Evolutionary conservation across 2,797 vertebrate genomes (phyloP).

Genomic region (Notoglanidium macrostoma): DNA sequence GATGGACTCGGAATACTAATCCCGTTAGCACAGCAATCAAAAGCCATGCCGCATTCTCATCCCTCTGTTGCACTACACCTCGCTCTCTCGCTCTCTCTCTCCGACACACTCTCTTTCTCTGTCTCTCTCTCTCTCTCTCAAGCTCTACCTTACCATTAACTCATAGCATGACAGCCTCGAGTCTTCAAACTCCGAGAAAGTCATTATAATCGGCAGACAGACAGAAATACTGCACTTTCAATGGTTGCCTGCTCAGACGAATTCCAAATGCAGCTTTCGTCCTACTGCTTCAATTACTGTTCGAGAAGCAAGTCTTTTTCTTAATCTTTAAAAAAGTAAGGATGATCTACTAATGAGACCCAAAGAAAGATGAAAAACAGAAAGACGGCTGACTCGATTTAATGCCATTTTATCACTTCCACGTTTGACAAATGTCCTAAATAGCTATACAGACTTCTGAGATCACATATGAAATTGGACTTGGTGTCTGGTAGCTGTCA

Average conservation of each 20-base stretch:
- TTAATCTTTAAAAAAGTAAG: neutral
- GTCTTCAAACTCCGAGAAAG: neutral
- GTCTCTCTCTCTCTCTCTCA: constrained; percentile 15
- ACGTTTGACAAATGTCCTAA: constrained; percentile 3
- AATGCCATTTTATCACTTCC: constrained; percentile 18
- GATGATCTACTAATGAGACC: neutral
- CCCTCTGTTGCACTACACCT: constrained; percentile 23
- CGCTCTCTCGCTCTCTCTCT: constrained; percentile 19
- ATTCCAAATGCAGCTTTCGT: constrained; percentile 19
- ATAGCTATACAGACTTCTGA: constrained; percentile 6
- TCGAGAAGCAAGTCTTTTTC: neutral
- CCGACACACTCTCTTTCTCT: neutral
- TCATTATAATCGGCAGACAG: constrained; percentile 8
- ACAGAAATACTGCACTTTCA: constrained; percentile 3
- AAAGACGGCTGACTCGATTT: neutral
- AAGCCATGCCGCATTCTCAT: constrained; percentile 44
- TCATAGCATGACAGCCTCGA: constrained; percentile 21
- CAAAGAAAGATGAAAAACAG: constrained; percentile 4
- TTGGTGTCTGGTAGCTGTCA: constrained; percentile 1
- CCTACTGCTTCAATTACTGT: neutral
- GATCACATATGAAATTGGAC: constrained; percentile 1
- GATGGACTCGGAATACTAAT: constrained; percentile 79
- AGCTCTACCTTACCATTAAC: constrained; percentile 22
- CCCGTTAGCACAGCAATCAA: constrained; percentile 70
- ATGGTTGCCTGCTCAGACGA: neutral